phyloP scores from a whole-genome alignment of 1,140 invertebrate genomes.

The Bilobella aurantiaca region DNA sequence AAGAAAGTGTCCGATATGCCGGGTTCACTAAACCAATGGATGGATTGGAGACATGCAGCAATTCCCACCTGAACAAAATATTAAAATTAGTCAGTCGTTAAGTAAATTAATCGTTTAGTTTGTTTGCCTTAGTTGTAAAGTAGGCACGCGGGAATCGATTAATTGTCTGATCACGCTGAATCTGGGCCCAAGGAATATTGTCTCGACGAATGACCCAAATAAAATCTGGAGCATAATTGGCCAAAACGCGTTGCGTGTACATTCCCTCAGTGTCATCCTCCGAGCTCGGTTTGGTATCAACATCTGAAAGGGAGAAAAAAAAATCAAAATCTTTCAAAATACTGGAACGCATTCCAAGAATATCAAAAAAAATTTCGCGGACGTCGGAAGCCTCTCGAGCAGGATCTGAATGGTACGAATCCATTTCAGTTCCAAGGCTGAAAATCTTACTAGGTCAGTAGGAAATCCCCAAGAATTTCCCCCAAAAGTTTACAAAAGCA shows the following conservation, averaged over 20 bases:
- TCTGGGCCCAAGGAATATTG: conserved; percentile 54
- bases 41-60: conserved; percentile 66
- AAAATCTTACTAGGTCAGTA: neutral
- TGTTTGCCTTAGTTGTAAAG: conserved; percentile 77
- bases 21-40: conserved; percentile 78
- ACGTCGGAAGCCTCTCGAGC: neutral
- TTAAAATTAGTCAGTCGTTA: too few species aligned
- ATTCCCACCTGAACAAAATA: conserved; percentile 50
- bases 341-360: neutral
- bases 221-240: conserved; percentile 58
- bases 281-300: conserved; percentile 1
- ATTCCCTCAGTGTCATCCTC: conserved; percentile 31
- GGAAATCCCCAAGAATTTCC: neutral
- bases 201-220: conserved; percentile 79
- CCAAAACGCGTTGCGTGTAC: conserved; percentile 41
- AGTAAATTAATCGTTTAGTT: too few species aligned
- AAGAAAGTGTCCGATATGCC: conserved; percentile 67
- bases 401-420: neutral
- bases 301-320: conserved; percentile 4
- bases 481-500: too few species aligned
- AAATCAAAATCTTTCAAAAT: neutral
- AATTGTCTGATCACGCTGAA: conserved; percentile 49
- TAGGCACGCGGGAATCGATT: conserved; percentile 68
- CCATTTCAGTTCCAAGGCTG: neutral
- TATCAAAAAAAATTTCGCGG: neutral